A percentile compares a stretch with the other conserved stretches of the same genome.
Conservation (phyloP, 2,888 invertebrate species). For the Hydriomena furcata region DNA sequence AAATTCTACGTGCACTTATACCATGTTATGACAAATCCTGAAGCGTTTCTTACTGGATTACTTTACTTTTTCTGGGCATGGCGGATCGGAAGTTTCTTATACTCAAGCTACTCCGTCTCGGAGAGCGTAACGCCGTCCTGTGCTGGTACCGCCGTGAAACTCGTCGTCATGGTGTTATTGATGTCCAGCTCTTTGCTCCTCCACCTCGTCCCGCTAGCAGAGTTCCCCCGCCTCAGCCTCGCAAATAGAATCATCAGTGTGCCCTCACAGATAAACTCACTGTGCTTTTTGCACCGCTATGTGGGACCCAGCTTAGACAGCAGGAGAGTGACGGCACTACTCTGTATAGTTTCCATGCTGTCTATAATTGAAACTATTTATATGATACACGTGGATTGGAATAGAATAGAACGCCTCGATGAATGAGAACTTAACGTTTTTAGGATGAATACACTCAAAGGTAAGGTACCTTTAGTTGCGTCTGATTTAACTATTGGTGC, state of each 20-base stretch:
- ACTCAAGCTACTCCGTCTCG: slow-evolving; percentile 48
- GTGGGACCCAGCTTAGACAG: slow-evolving; percentile 43
- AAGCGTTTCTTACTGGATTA: slow-evolving; percentile 33
- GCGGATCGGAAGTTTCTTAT: slow-evolving; percentile 45
- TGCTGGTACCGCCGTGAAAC: slow-evolving; percentile 21
- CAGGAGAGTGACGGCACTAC: slow-evolving; percentile 37
- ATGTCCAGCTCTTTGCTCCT: slow-evolving; percentile 38
- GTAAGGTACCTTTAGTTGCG: too few species aligned
- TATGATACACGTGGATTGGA: slow-evolving; percentile 49
- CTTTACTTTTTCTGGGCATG: slow-evolving; percentile 46
- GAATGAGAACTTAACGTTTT: too few species aligned
- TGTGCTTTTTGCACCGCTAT: slow-evolving; percentile 48
- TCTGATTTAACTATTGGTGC: too few species aligned
- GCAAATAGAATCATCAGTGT: slow-evolving; percentile 47
- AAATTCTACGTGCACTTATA: not conserved
- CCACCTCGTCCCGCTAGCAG: slow-evolving; percentile 33
- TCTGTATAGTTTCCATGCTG: slow-evolving; percentile 42
- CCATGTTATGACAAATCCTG: slow-evolving; percentile 28
- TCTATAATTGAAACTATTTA: slow-evolving; percentile 49
- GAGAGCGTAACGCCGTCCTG: slow-evolving; percentile 38
- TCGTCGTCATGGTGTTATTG: slow-evolving; percentile 27
- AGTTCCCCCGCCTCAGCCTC: slow-evolving; percentile 48
- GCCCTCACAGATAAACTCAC: slow-evolving; percentile 49
- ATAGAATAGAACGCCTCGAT: slow-evolving; percentile 36
- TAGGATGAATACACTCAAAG: too few species aligned